Evolutionary conservation across 2,888 invertebrate species (phyloP).

Genomic region (Epiblema foenella): DNA sequence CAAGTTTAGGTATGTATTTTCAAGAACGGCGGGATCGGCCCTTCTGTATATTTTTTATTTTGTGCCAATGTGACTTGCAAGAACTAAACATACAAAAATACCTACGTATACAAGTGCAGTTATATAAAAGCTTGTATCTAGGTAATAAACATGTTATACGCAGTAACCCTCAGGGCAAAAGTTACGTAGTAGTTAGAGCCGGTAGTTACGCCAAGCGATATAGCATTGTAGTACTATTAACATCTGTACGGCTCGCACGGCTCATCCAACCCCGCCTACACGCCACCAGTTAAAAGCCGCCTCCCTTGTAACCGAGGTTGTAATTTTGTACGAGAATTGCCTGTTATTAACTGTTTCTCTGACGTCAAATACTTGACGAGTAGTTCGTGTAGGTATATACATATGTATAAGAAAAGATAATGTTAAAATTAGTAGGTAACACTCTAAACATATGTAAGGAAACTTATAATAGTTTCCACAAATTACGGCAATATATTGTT

Average conservation of each 20-base stretch:
- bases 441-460: background rate
- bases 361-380: slow-evolving; percentile 23
- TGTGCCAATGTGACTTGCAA: no score
- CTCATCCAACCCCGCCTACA: slow-evolving; percentile 18
- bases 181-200: background rate
- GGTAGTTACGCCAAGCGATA: background rate
- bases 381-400: background rate
- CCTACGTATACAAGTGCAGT: background rate
- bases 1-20: no score
- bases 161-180: background rate
- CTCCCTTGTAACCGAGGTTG: slow-evolving; percentile 15
- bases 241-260: slow-evolving; percentile 25
- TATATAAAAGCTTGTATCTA: background rate
- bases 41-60: no score
- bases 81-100: background rate
- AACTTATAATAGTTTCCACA: no score
- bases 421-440: background rate
- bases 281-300: slow-evolving; percentile 17
- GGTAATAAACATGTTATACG: background rate
- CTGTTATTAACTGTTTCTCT: slow-evolving; percentile 20
- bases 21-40: no score
- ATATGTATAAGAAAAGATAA: background rate
- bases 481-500: no score
- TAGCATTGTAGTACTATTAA: background rate
- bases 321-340: slow-evolving; percentile 17